Conservation (phyloP, 2,797 vertebrate genomes). For the Lepus townsendii region DNA sequence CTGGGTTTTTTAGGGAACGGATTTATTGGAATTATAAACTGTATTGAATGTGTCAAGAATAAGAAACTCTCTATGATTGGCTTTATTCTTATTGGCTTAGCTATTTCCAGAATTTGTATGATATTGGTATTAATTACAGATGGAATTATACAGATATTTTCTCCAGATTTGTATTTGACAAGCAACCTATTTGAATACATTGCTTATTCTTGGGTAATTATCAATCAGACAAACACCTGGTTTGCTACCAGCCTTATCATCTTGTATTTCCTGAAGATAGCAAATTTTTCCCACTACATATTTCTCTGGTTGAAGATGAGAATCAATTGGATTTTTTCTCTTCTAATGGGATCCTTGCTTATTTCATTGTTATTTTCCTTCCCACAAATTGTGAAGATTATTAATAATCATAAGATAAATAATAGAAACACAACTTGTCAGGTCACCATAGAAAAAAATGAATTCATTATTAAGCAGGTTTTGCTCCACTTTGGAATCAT, state of each 20-base stretch:
- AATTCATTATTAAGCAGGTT: fast-evolving
- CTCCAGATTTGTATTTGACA: not conserved
- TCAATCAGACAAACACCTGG: not conserved
- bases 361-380: slow-evolving; percentile 28
- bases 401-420: fast-evolving
- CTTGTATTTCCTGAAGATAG: slow-evolving; percentile 74
- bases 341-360: slow-evolving; percentile 58
- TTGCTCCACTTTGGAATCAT: fast-evolving
- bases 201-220: not conserved
- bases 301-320: slow-evolving; percentile 72
- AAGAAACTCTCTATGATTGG: slow-evolving; percentile 47
- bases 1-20: slow-evolving; percentile 43
- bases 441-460: fast-evolving
- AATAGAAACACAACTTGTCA: fast-evolving
- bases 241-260: slow-evolving; percentile 70
- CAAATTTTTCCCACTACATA: slow-evolving; percentile 64
- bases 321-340: not conserved
- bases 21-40: slow-evolving; percentile 65
- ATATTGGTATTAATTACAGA: not conserved
- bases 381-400: fast-evolving
- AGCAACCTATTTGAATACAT: not conserved
- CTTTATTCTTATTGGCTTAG: slow-evolving; percentile 73
- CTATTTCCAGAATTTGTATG: slow-evolving; percentile 68
- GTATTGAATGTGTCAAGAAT: slow-evolving; percentile 28
- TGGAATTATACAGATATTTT: not conserved